Evolutionary conservation across 35 echinoderm and acorn worm species (phyloP), one percentile per base, ranked within the genome.

Genomic region (Lytechinus pictus): DNA sequence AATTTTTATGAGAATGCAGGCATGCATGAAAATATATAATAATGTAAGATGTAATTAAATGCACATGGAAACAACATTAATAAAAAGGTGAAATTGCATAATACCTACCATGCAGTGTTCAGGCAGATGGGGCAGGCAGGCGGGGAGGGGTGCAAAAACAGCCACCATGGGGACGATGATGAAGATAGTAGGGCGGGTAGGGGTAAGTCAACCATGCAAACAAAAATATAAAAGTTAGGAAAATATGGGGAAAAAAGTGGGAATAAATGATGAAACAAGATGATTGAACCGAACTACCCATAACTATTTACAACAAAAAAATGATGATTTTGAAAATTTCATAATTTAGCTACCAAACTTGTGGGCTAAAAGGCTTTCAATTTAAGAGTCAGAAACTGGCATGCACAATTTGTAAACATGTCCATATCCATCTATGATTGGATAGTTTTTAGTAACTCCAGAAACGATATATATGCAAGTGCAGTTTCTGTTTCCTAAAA

Each of bases 161-260:
- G 66, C 66, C 66, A 79, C 66, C 66, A 79, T 16, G 66, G 66
- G 66, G 19, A 79, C 66, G 66, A 79, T 79, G 66, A 79, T 79
- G 66, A 79, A 79, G 66, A 72, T 72, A 21, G 61, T 21, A 72
- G 61, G 61, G 14, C 16, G 61, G 66, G 66, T 79, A 24, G 66
- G 66, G 66, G 19, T 79, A 79, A 24, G 66, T 79, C 66, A 79
- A 79, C 66, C 66, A 79, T 79, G 66, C 66, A 79, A 79, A 79
- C 66, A 79, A 79, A 79, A 79, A 79, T 79, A 79, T 79, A 16
- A 79, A n/a, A 79, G 14, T 79, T 24, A 79, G n/a, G 66, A 79
- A 79, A 79, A 79, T 24, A 44, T 44, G 33, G 2, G 2, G 2
- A 16, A 79, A 79, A 14, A 79, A 79, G n/a, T 79, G 66, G 21